Evolutionary conservation across 2,888 invertebrate genomes (phyloP), one percentile per base, ranked within the genome.

Genomic region (Thelaira solivaga): DNA sequence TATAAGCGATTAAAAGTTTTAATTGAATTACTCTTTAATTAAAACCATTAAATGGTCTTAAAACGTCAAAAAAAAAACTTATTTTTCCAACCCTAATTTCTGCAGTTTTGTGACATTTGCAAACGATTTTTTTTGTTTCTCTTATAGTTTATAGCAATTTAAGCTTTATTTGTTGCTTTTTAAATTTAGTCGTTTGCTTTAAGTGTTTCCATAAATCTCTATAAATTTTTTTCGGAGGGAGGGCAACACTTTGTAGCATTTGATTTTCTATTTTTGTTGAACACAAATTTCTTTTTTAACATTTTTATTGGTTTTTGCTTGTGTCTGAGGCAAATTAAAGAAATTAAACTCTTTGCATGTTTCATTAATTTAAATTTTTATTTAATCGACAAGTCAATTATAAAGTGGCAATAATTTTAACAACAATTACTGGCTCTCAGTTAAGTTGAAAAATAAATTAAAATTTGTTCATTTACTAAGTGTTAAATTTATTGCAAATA

Each of bases 1-100:
- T 0, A 39, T 34, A 39, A 47, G 18, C 22, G 34, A n/a, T 49
- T 74, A 67, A 47, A 65, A 45, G 18, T 45, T 74, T 78, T 78
- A 78, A 78, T 78, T 74, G 71, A 78, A 65, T n/a, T 61, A 71
- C 47, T 55, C 31, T 55, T 74, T 53, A 61, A 74, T 74, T 55
- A 43, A 26, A 24, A n/a, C 65, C 65, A 78, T 78, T 74, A 65
- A 22, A 4, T 31, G 11, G 53, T 8, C 11, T 59, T 18, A 13
- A 8, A 43, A n/a, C n/a, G n/a, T n/a, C 8, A 43, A 29, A 31
- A 26, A 77, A 62, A 62, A 72, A 55, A 53, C 47, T 39, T 53
- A 4, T 1, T 11, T 36, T 55, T 16, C 18, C 24, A n/a, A 36
- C 49, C 59, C 65, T 39, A 2, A 49, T 24, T 51, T 4, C 16